Conservation (phyloP, 2,797 vertebrate species). For the Enteromius trimaculatus region DNA sequence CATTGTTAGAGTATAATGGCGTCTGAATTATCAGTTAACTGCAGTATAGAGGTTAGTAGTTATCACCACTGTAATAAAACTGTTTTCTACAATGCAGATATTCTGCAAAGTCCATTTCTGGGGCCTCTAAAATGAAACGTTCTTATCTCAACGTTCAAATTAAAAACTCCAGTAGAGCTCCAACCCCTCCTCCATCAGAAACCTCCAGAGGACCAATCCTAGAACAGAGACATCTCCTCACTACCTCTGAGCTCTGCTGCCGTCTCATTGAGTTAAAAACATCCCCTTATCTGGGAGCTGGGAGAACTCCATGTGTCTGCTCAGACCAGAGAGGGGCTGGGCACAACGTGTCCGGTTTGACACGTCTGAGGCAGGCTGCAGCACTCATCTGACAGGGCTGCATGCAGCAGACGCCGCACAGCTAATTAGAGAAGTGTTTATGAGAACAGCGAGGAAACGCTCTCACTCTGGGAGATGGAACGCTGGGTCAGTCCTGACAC, state of each 20-base stretch:
- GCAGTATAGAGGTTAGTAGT: constrained; percentile 18
- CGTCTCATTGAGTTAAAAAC: constrained; percentile 46
- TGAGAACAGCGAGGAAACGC: constrained; percentile 62
- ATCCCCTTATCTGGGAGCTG: constrained; percentile 47
- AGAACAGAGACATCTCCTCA: constrained; percentile 39
- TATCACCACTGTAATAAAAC: neutral
- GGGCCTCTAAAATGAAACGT: constrained; percentile 37
- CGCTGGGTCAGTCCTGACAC: constrained; percentile 61
- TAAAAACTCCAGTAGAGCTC: constrained; percentile 34
- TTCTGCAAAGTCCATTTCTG: constrained; percentile 26
- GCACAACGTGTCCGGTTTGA: constrained; percentile 66
- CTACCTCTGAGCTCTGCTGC: constrained; percentile 40
- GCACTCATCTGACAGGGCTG: constrained; percentile 68
- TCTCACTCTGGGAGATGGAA: constrained; percentile 61
- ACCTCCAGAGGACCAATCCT: constrained; percentile 41
- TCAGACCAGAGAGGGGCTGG: constrained; percentile 61
- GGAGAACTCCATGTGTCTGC: constrained; percentile 56
- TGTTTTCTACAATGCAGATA: constrained; percentile 16
- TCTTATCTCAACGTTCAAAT: constrained; percentile 42
- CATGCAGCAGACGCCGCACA: constrained; percentile 64
- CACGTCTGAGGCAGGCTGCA: constrained; percentile 68
- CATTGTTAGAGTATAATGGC: neutral
- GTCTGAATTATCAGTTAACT: constrained; percentile 27
- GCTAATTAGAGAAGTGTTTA: constrained; percentile 78
- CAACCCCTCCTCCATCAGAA: constrained; percentile 42